Percentiles rank a stretch among this genome's conserved stretches.
Conservation (phyloP, 2,888 invertebrate genomes). For the Candidula unifasciata region DNA sequence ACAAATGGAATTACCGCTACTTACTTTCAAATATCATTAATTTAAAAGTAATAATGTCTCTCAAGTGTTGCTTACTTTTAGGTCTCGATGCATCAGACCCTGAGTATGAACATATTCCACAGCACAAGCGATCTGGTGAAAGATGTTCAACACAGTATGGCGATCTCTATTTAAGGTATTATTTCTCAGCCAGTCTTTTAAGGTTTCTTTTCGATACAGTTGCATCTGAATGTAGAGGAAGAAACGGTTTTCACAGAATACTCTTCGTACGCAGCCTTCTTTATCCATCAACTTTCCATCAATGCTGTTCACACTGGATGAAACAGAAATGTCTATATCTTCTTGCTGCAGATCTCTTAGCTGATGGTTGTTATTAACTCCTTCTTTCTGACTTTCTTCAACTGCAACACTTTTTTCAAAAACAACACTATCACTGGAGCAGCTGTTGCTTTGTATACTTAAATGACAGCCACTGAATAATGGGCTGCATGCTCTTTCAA, state of each 20-base stretch:
- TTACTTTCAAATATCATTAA: not conserved
- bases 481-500: conserved; percentile 34
- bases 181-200: conserved; percentile 90
- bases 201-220: conserved; percentile 90
- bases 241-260: conserved; percentile 76
- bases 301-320: not conserved
- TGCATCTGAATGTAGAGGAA: conserved; percentile 99
- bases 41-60: not conserved
- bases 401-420: not conserved
- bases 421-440: not conserved
- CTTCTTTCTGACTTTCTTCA: not conserved
- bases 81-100: conserved; percentile 95
- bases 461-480: not conserved
- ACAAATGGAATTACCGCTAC: not conserved
- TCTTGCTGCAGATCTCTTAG: not conserved
- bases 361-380: not conserved
- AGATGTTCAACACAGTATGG: conserved; percentile 71
- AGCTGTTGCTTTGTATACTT: not conserved
- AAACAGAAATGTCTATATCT: conserved; percentile 12
- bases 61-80: conserved; percentile 84
- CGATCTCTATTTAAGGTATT: conserved; percentile 72
- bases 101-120: conserved; percentile 96
- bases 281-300: not conserved
- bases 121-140: conserved; percentile 91
- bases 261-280: not conserved